A percentile compares a stretch with the other conserved stretches of the same genome.
Conservation (phyloP, 1,140 invertebrate species). For the Drosophila mauritiana region DNA sequence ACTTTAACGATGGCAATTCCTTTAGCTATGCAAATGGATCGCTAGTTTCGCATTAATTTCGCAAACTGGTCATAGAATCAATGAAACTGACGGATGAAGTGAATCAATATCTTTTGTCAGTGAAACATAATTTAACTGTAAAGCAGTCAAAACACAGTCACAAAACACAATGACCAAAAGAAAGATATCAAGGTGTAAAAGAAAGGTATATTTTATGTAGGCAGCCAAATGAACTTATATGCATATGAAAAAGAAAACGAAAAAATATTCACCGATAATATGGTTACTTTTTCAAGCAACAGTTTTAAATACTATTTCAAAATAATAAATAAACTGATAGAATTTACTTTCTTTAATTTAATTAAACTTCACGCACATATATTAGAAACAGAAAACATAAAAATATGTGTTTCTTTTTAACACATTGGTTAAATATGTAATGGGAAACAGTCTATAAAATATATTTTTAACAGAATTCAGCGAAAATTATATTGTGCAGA, state of each 20-base stretch:
- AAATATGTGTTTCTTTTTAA: too few relatives aligned
- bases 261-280: background rate
- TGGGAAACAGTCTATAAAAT: too few relatives aligned
- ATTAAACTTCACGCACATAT: too few relatives aligned
- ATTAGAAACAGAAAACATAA: too few relatives aligned
- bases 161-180: slow-evolving; percentile 16
- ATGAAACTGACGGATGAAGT: slow-evolving; percentile 40
- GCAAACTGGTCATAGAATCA: slow-evolving; percentile 30
- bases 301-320: background rate
- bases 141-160: slow-evolving; percentile 43
- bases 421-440: too few relatives aligned
- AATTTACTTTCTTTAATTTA: too few relatives aligned
- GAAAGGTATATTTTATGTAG: slow-evolving; percentile 19
- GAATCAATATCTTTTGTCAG: slow-evolving; percentile 33
- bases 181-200: slow-evolving; percentile 15
- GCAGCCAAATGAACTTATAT: slow-evolving; percentile 19
- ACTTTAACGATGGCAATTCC: background rate
- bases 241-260: slow-evolving; percentile 56
- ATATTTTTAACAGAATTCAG: too few relatives aligned
- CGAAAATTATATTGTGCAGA: too few relatives aligned
- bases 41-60: slow-evolving; percentile 27
- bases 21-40: slow-evolving; percentile 36
- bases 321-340: too few relatives aligned
- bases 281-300: background rate
- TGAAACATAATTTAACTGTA: slow-evolving; percentile 44